Percentiles rank a stretch among this genome's conserved stretches.
These are phyloP conservation scores for Epinephelus cyanopodus DNA, from an alignment of 2,113 vertebrate genomes.

Conservation along the genomic window DNA sequence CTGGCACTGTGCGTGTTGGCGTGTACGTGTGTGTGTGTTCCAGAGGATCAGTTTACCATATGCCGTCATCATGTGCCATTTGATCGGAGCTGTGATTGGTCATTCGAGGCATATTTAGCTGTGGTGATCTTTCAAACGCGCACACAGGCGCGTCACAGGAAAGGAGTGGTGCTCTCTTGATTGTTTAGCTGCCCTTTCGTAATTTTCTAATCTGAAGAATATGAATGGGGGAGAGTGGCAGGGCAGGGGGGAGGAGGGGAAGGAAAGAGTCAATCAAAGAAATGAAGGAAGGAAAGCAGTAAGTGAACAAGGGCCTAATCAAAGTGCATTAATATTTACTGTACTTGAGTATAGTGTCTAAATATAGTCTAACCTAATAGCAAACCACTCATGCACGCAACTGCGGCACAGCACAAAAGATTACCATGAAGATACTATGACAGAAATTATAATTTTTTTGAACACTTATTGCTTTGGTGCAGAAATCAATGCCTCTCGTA, in stretches of 20 bases:
- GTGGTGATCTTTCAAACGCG: slow-evolving; percentile 41
- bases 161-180: slow-evolving; percentile 65
- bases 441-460: neutral
- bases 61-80: slow-evolving; percentile 51
- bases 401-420: neutral
- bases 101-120: slow-evolving; percentile 48
- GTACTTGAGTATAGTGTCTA: slow-evolving; percentile 24
- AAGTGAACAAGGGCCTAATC: slow-evolving; percentile 35
- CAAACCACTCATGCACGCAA: neutral
- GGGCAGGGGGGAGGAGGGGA: slow-evolving; percentile 21
- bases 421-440: neutral
- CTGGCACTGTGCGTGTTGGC: slow-evolving; percentile 4
- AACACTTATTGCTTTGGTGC: neutral
- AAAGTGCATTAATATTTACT: slow-evolving; percentile 32
- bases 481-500: neutral
- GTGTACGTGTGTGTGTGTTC: slow-evolving; percentile 28
- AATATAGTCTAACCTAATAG: slow-evolving; percentile 51
- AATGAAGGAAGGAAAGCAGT: slow-evolving; percentile 62
- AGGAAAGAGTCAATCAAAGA: slow-evolving; percentile 52
- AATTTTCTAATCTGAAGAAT: slow-evolving; percentile 57
- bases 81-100: slow-evolving; percentile 54
- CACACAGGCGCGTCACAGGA: slow-evolving; percentile 60
- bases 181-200: slow-evolving; percentile 73
- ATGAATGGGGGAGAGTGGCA: slow-evolving; percentile 18
- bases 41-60: slow-evolving; percentile 41